A percentile compares a stretch with the other conserved stretches of the same genome.
These are phyloP conservation scores for Epizoanthus rinbou DNA, from an alignment of 92 coral and sea anemone genomes.

Conservation along the genomic window DNA sequence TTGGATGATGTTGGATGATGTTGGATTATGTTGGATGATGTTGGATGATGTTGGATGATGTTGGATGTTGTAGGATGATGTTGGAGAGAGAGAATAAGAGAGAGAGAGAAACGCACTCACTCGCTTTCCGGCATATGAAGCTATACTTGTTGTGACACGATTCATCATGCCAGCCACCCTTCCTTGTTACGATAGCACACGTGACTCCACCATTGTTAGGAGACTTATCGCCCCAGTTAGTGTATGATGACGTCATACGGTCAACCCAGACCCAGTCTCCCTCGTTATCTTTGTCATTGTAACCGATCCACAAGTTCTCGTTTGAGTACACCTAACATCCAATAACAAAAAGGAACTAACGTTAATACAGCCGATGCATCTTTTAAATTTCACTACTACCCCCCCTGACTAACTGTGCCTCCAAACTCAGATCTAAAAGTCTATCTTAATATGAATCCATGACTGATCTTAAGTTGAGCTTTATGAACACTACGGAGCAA, in stretches of 20 bases:
- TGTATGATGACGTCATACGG: slow-evolving; percentile 92
- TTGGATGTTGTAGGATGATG: too few species aligned
- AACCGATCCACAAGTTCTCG: slow-evolving; percentile 93
- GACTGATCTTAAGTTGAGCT: too few species aligned
- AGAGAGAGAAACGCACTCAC: slow-evolving; percentile 49
- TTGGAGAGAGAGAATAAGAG: too few species aligned
- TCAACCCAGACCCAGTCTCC: slow-evolving; percentile 99
- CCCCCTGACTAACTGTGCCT: neutral
- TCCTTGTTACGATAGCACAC: slow-evolving; percentile 91
- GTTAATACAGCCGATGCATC: neutral
- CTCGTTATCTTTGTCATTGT: slow-evolving; percentile 96
- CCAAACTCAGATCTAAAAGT: too few species aligned
- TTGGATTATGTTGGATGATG: too few species aligned
- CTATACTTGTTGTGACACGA: slow-evolving; percentile 80
- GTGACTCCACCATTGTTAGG: slow-evolving; percentile 98
- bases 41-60: too few species aligned
- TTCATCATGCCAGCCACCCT: slow-evolving; percentile 97
- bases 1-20: too few species aligned
- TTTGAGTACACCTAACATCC: slow-evolving; percentile 79
- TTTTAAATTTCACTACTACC: neutral
- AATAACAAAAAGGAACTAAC: too few species aligned
- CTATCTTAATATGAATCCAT: too few species aligned
- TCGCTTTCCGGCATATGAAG: slow-evolving; percentile 92
- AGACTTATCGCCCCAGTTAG: slow-evolving; percentile 99
- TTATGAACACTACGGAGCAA: too few species aligned